Evolutionary conservation across 1,140 invertebrate genomes (phyloP), one percentile per base, ranked within the genome.

Genomic region (Semibalanus balanoides): DNA sequence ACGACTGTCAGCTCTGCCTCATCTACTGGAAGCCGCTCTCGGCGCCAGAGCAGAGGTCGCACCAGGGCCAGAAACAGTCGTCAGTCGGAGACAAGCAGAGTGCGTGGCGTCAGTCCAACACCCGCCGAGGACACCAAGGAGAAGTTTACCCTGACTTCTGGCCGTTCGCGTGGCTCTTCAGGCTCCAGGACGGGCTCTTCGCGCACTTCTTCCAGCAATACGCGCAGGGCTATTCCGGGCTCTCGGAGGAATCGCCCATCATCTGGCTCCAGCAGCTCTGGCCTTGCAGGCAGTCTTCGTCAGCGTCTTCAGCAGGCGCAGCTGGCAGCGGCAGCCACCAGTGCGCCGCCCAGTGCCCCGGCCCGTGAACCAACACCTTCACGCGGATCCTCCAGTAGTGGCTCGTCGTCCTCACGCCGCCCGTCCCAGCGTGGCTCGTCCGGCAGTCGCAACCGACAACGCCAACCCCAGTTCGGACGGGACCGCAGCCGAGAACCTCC

Each of bases 401-500:
- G 51, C 51, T 64, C 51, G 22, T 64, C 51, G 22, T 64, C 51
- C 51, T 64, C 51, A 22, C 51, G 51, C 22, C 51, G 14, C 7
- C 22, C 51, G 1, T 64, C 51, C 9, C 51, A 11, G 22, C 51
- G 51, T 64, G 14, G 51, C 9, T 25, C 51, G 51, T 64, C 51
- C 22, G 51, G 51, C 51, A 64, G 51, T 19, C 51, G 51, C 51
- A 64, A 1, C 22, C 51, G 51, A 25, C 51, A 64, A 19, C 11
- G 51, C 1, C 51, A 14, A 19, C 51, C 51, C 22, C 51, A 3
- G 51, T 64, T 64, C 51, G 51, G 51, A 25, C 51, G 22, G 22
- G 79, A 79, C 69, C 78, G 78, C 25, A 75, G 73, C 22, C 78
- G 78, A 35, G 43, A 79, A n/a, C 79, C 78, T 70, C 77, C 76